Percentiles rank a stretch among this genome's conserved stretches.
phyloP scores from a whole-genome alignment of 2,113 vertebrate genomes.

The Hippocampus mohnikei region DNA sequence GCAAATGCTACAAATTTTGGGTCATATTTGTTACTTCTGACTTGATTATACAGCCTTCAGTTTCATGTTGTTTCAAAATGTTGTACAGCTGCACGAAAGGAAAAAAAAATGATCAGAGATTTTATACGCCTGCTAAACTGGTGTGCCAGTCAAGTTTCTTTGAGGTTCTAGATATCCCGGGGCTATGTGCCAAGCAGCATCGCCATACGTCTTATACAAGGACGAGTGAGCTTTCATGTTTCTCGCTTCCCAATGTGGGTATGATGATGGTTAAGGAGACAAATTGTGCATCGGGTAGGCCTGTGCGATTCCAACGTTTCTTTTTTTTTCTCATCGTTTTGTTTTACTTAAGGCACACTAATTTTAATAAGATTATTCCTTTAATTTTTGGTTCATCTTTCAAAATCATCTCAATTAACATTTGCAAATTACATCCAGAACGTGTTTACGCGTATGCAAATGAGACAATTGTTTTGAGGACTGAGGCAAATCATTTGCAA shows the following conservation, averaged over 20 bases:
- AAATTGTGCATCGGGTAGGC: constrained; percentile 1
- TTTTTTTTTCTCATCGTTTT: neutral
- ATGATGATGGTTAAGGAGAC: constrained; percentile 1
- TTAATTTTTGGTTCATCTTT: constrained; percentile 4
- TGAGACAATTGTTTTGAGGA: constrained; percentile 9
- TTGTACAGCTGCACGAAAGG: constrained; percentile 3
- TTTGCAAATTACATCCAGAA: constrained; percentile 21
- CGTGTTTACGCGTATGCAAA: constrained; percentile 21
- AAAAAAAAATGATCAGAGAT: constrained; percentile 18
- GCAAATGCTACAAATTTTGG: neutral
- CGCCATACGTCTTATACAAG: constrained; percentile 26
- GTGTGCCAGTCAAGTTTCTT: constrained; percentile 40
- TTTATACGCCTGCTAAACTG: constrained; percentile 12
- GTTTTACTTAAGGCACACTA: neutral
- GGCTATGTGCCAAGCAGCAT: constrained; percentile 31
- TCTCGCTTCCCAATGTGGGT: constrained; percentile 4
- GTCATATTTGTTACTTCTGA: neutral
- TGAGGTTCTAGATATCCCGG: constrained; percentile 39
- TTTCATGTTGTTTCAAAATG: neutral
- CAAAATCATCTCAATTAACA: neutral
- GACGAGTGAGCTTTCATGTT: constrained; percentile 29
- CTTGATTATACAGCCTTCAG: constrained; percentile 5
- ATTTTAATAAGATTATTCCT: constrained; percentile 1
- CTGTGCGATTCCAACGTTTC: too few species aligned
- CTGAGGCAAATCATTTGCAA: constrained; percentile 2